Evolutionary conservation across 2,888 invertebrate genomes (phyloP).

Genomic region (Eilema sororculum): DNA sequence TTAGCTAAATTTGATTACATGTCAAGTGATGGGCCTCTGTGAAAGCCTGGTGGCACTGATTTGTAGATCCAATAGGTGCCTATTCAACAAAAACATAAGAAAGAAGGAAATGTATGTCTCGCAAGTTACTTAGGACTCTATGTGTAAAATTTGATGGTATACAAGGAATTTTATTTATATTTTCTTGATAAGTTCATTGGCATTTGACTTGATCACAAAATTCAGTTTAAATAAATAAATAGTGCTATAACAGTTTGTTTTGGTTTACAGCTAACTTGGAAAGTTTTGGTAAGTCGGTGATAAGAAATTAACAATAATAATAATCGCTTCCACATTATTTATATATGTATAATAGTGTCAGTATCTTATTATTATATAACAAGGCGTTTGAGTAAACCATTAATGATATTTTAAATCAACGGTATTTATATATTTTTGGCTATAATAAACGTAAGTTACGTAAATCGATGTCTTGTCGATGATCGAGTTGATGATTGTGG

Average conservation of each 20-base stretch:
- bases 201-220: neutral
- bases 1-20: too few species aligned
- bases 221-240: neutral
- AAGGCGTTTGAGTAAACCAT: neutral
- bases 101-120: neutral
- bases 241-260: conserved; percentile 31
- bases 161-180: neutral
- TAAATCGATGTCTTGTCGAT: too few species aligned
- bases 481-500: too few species aligned
- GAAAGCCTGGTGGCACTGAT: neutral
- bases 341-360: neutral
- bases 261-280: conserved; percentile 89
- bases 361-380: neutral
- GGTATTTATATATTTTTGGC: too few species aligned
- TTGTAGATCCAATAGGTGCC: neutral
- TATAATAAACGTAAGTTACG: neutral
- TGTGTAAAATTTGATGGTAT: neutral
- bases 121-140: neutral
- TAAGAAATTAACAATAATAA: neutral
- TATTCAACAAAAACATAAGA: too few species aligned
- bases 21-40: too few species aligned
- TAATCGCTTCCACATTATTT: neutral
- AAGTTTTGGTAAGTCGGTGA: conserved; percentile 81
- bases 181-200: neutral
- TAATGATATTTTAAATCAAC: neutral